Evolutionary conservation across 2,113 vertebrate genomes (phyloP), one percentile per base, ranked within the genome.

Genomic region (Aegithalos caudatus): DNA sequence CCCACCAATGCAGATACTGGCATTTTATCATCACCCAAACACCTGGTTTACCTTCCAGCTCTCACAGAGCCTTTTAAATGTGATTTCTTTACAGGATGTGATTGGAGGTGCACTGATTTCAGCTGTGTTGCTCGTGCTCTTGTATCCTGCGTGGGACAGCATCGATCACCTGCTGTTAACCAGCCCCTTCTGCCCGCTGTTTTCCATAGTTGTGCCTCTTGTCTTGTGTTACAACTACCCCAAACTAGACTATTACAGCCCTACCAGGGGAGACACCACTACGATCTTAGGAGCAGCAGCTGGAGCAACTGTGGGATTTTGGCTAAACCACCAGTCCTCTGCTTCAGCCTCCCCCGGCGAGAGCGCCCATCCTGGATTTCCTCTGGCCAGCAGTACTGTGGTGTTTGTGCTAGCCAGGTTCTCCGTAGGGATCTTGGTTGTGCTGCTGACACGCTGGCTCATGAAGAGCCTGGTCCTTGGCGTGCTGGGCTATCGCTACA

Each of bases 241-340:
- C 2, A 97, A 97, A 87, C 96, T 99, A 77, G 98, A 99, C 83
- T 98, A 98, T 56, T 99, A 99, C 97, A 99, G 98, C 98, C 98
- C 99, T 12, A 99, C 99, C 8, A 93, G 99, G 54, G 99, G 98
- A 1, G 99, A 99, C 93, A 99, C 99, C 45, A 99, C 98, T 45
- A 99, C 98, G 33, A 98, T 99, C 22, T 79, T 99, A 25, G 99
- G 98, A 24, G 98, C 80, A 0, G 97, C 98, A 21, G 98, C 98
- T 0, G 99, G 99, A 23, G 98, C 98, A 45, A 98, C 98, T 2
- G 89, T 99, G 24, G 99, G 99, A 3, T 98, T 98, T 97, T 99
- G 99, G 99, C 84, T 98, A 33, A 99, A 98, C n/a, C 90, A 98
- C 85, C 98, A 93, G 58, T 96, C 98, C 0, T 85, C 97, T 2